Evolutionary conservation across 2,797 vertebrate genomes (phyloP).

Genomic region (Pelobates cultripes): DNA sequence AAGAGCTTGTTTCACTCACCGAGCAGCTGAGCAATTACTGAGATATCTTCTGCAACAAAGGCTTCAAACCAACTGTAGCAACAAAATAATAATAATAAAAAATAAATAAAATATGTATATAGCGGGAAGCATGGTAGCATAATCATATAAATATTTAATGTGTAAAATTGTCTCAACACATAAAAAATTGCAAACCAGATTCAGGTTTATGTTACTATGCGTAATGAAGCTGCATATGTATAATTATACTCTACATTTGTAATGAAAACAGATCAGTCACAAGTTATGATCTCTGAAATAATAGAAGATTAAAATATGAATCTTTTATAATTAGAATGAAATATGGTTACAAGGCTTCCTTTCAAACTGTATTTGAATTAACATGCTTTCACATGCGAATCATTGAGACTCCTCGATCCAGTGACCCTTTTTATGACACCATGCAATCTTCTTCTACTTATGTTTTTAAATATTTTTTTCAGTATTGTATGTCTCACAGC

Average conservation of each 20-base stretch:
- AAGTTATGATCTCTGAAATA: too few relatives aligned
- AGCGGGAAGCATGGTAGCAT: neutral
- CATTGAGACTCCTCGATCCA: too few relatives aligned
- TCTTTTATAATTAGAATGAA: too few relatives aligned
- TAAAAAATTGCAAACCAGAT: neutral
- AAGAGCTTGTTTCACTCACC: slow-evolving; percentile 4
- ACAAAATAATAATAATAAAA: slow-evolving; percentile 5
- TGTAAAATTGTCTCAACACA: neutral
- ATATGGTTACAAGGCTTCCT: too few relatives aligned
- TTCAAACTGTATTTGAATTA: too few relatives aligned
- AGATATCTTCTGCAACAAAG: slow-evolving; percentile 19
- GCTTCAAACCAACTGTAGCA: slow-evolving; percentile 23
- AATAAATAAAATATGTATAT: slow-evolving; percentile 5
- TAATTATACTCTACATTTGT: neutral
- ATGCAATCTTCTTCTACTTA: too few relatives aligned
- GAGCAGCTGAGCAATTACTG: slow-evolving; percentile 13
- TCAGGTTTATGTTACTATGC: neutral
- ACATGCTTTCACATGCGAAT: too few relatives aligned
- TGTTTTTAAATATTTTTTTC: too few relatives aligned
- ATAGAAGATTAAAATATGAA: too few relatives aligned
- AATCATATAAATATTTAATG: neutral
- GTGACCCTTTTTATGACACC: too few relatives aligned
- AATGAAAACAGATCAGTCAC: too few relatives aligned
- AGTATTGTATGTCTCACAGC: too few relatives aligned
- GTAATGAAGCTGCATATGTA: neutral